Base-by-base conservation (phyloP, 2,113 vertebrate genomes). In the Daboia siamensis region DNA sequence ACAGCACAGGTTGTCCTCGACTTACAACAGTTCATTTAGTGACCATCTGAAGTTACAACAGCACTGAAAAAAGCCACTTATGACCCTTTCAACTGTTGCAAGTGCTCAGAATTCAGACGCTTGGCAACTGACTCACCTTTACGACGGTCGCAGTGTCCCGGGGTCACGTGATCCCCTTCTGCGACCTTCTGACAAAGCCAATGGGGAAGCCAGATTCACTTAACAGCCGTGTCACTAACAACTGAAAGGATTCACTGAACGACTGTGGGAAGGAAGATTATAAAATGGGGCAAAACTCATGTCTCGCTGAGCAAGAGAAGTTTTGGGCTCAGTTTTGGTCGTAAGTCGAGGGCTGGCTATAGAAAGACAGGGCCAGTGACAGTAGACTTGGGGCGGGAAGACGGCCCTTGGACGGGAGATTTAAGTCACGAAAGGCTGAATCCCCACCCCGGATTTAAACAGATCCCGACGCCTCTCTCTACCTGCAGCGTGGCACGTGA, bases 401-500 rank as follows among this genome's bases (percentile, higher is more conserved):
- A 8, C 59, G 26, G 59, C 8, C 24, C 59, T 10, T 61, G 26
- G 9, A 3, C 59, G 3, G 57, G 57, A 11, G 26, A 64, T 64
- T 64, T 29, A 64, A 64, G 29, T 64, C 26, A 13, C 61, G 1
- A 13, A 64, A 0, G 5, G n/a, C 39, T 5, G 59, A 33, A 33
- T 74, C n/a, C 64, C 64, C n/a, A 55, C 29, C 87, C 52, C 1
- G 1, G 21, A 3, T 23, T 12, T 3, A 39, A 5, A 5, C 4
- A 6, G 39, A 56, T 5, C 10, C 51, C 4, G 11, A 6, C 86
- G 7, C 86, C 85, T 33, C 26, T 85, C 86, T 39, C 51, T 54
- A 96, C 97, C 97, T 1, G 93, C 39, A 7, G 90, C 94, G 15
- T 91, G 44, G 86, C 93, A 97, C 88, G 95, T 95, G 24, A 95